A percentile compares a stretch with the other conserved stretches of the same genome.
These are phyloP conservation scores for Achroia grisella DNA, from an alignment of 1,140 invertebrate genomes.

Conservation along the genomic window DNA sequence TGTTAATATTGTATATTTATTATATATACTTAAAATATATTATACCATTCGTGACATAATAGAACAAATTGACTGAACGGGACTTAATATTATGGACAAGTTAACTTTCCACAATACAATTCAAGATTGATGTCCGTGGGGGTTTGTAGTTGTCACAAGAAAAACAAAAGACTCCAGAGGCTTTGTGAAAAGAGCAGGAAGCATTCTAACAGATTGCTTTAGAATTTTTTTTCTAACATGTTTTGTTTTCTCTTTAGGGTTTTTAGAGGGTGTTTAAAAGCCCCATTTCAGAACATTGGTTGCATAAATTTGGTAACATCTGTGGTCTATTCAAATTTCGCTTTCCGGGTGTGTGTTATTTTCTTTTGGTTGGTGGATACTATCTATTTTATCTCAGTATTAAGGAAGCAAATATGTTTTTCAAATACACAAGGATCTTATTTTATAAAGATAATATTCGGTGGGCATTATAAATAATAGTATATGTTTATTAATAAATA, in stretches of 20 bases:
- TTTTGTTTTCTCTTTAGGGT: not conserved
- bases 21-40: not conserved
- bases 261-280: not conserved
- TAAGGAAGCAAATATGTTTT: no score
- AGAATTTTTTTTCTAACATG: constrained; percentile 8
- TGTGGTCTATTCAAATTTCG: not conserved
- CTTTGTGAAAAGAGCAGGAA: constrained; percentile 21
- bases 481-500: no score
- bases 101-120: constrained; percentile 16
- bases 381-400: no score
- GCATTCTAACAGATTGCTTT: constrained; percentile 5
- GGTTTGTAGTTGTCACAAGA: constrained; percentile 21
- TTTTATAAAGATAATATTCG: no score
- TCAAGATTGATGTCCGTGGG: constrained; percentile 21
- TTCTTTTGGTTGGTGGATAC: no score
- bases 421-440: no score
- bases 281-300: not conserved
- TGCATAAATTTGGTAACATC: not conserved
- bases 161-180: constrained; percentile 36
- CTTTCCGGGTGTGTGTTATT: not conserved
- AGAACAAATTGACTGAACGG: not conserved
- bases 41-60: not conserved
- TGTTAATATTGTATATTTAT: no score
- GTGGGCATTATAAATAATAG: no score
- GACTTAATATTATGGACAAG: constrained; percentile 2